These are phyloP conservation scores for Carabus problematicus DNA, from an alignment of 2,888 invertebrate genomes.

Conservation along the genomic window DNA sequence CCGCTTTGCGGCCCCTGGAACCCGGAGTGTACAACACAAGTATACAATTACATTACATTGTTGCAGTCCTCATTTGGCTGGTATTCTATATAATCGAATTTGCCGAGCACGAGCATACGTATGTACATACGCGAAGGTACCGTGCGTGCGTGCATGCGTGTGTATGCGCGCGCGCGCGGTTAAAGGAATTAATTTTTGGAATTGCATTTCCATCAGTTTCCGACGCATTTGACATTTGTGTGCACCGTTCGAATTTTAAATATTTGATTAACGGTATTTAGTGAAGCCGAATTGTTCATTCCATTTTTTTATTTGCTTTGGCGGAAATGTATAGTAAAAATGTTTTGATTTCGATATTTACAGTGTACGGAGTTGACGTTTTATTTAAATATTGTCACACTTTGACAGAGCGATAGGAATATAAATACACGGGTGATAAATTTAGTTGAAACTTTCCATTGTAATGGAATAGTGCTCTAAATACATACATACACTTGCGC, in stretches of 20 bases:
- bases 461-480: too few species aligned
- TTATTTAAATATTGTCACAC: neutral
- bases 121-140: too few species aligned
- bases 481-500: too few species aligned
- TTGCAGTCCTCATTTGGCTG: constrained; percentile 23
- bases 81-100: constrained; percentile 36
- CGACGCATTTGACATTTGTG: constrained; percentile 10
- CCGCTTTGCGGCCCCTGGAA: constrained; percentile 5
- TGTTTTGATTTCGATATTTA: neutral
- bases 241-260: constrained; percentile 27
- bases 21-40: constrained; percentile 8
- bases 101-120: neutral
- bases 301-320: constrained; percentile 4
- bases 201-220: constrained; percentile 28
- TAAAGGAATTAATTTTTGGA: constrained; percentile 29
- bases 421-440: too few species aligned
- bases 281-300: constrained; percentile 15
- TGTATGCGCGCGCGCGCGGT: neutral
- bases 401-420: too few species aligned
- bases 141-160: neutral
- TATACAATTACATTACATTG: constrained; percentile 26
- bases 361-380: neutral
- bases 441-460: too few species aligned
- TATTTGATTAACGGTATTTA: constrained; percentile 33
- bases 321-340: neutral